Base-by-base conservation (phyloP, 2,113 vertebrate genomes). In the Paradoxurus hermaphroditus region DNA sequence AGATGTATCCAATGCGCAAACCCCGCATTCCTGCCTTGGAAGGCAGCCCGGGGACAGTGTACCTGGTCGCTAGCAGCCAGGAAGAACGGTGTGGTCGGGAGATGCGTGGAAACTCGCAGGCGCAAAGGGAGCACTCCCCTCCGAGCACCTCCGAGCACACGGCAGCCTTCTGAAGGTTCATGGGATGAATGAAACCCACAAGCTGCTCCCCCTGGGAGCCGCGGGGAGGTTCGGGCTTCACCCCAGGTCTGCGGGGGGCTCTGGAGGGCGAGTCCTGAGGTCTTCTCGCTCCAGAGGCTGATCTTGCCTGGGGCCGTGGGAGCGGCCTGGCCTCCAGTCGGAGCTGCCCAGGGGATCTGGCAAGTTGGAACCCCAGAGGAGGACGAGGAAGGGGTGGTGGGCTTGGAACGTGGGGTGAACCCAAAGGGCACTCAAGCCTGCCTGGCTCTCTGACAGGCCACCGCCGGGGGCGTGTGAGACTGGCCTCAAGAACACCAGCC, bases 221-320 rank as follows among this genome's bases (percentile, higher is more conserved):
- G 13, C 3, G 0, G 21, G 78, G 63, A 62, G 51, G 4, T 16
- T 14, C 34, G 31, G 36, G 25, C 39, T 15, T 2, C 27, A 3
- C 31, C 25, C 49, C 63, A 19, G 18, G 14, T 19, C 31, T 9
- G 0, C 0, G 1, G 11, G 1, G 11, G 78, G 51, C 59, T 49
- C 81, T 62, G 67, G 21, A 44, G 59, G 68, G 11, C 21, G 36
- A 2, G 4, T 34, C n/a, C 70, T 36, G 31, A 49, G 41, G 14
- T 56, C 44, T 41, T 29, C 63, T 44, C 0, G 0, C 46, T 81
- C 73, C 72, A 7, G 59, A 44, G 65, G 51, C 10, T 0, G 4
- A 41, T 29, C 21, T 13, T 4, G 39, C 41, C 0, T 6, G 51
- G 63, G 2, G 2, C 39, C 1, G 0, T 39, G 85, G 41, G 25